Evolutionary conservation across 2,113 vertebrate species (phyloP).

Genomic region (Hyla sarda): DNA sequence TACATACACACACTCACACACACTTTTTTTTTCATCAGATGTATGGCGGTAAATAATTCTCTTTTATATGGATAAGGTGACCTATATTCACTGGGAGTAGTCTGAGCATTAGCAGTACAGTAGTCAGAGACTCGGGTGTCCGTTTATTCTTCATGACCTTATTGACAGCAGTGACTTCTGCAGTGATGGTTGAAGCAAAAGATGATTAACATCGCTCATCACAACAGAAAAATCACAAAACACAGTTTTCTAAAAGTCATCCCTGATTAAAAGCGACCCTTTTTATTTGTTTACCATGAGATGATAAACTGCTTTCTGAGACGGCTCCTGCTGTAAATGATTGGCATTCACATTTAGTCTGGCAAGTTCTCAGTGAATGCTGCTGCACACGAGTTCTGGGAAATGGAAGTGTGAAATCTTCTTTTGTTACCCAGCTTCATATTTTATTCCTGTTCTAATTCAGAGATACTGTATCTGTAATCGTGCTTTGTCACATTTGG

Average conservation of each 20-base stretch:
- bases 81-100: neutral
- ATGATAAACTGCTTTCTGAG: neutral
- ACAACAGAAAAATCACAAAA: neutral
- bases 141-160: neutral
- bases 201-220: neutral
- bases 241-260: neutral
- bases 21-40: too few relatives aligned
- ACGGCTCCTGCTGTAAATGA: slow-evolving; percentile 2
- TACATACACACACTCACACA: too few relatives aligned
- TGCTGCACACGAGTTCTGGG: slow-evolving; percentile 15
- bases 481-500: slow-evolving; percentile 41
- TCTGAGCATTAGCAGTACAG: neutral
- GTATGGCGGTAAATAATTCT: too few relatives aligned
- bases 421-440: slow-evolving; percentile 33
- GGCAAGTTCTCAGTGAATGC: slow-evolving; percentile 25
- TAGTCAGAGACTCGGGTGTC: neutral
- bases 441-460: slow-evolving; percentile 25
- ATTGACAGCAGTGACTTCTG: neutral
- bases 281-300: slow-evolving; percentile 5
- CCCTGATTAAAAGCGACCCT: neutral
- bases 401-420: slow-evolving; percentile 42
- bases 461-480: slow-evolving; percentile 22
- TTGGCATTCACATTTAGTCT: slow-evolving; percentile 10
- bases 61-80: neutral
- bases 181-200: neutral